Evolutionary conservation across 1,140 invertebrate species (phyloP).

Genomic region (Zaprionus camerounensis): DNA sequence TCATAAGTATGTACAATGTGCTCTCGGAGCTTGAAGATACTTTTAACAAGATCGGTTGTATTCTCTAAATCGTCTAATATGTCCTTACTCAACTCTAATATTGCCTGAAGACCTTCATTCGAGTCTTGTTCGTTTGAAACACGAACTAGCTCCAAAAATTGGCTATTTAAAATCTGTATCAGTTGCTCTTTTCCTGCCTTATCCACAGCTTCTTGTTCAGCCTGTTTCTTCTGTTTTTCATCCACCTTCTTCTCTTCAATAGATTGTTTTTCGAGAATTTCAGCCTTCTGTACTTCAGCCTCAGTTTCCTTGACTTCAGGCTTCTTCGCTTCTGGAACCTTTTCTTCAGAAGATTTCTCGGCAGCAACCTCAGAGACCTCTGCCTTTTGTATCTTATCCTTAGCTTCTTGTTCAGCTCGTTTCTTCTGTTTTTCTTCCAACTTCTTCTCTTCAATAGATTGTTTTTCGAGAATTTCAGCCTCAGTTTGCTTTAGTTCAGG

Average conservation of each 20-base stretch:
- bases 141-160: background rate
- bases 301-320: constrained; percentile 37
- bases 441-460: constrained; percentile 34
- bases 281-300: constrained; percentile 49
- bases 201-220: constrained; percentile 6
- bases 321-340: constrained; percentile 1
- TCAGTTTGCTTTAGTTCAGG: constrained; percentile 12
- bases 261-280: constrained; percentile 32
- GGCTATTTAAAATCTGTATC: background rate
- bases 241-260: constrained; percentile 29
- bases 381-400: constrained; percentile 21
- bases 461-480: constrained; percentile 26
- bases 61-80: constrained; percentile 53
- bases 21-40: constrained; percentile 68
- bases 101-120: background rate
- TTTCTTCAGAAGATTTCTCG: constrained; percentile 26
- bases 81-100: constrained; percentile 18
- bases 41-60: constrained; percentile 45
- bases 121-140: background rate
- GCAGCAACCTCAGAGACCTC: constrained; percentile 34
- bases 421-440: constrained; percentile 6
- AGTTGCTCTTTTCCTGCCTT: background rate
- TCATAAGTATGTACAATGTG: constrained; percentile 79
- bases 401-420: constrained; percentile 13
- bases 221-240: constrained; percentile 20